Percentiles rank a stretch among this genome's conserved stretches.
Conservation (phyloP, 2,888 invertebrate genomes). For the Argyresthia albistria region DNA sequence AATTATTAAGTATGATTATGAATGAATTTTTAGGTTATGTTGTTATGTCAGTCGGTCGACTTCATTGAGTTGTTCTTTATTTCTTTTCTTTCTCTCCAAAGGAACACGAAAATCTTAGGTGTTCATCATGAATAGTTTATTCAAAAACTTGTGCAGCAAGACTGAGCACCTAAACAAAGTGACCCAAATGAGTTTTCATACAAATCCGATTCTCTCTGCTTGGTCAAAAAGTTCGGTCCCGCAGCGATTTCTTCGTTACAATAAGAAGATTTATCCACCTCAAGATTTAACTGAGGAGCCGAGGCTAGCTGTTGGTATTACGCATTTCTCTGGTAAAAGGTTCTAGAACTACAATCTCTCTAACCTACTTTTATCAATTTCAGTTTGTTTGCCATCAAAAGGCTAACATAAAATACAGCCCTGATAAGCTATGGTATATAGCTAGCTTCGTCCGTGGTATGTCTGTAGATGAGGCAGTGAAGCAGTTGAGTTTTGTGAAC, state of each 20-base stretch:
- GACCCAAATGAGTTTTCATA: constrained; percentile 27
- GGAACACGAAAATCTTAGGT: too few species aligned
- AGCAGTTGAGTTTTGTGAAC: constrained; percentile 86
- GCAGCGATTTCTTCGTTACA: constrained; percentile 75
- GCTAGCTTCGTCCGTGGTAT: constrained; percentile 91
- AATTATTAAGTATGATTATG: too few species aligned
- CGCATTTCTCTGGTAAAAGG: not conserved
- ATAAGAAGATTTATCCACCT: constrained; percentile 86
- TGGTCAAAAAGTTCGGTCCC: constrained; percentile 54
- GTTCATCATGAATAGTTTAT: constrained; percentile 20
- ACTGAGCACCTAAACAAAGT: constrained; percentile 3
- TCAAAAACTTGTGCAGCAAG: constrained; percentile 10
- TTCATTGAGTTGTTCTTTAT: too few species aligned
- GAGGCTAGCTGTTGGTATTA: constrained; percentile 84
- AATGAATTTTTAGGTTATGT: too few species aligned
- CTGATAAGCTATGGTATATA: constrained; percentile 94
- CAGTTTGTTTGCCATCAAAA: constrained; percentile 92
- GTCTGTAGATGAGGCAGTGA: constrained; percentile 94
- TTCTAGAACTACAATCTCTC: not conserved
- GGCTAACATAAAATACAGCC: constrained; percentile 89
- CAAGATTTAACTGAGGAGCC: constrained; percentile 80
- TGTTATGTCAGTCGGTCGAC: too few species aligned
- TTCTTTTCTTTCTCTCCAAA: too few species aligned
- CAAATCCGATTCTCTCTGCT: constrained; percentile 30
- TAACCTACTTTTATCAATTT: constrained; percentile 23